These are phyloP conservation scores for Macrocentrus cingulum DNA, from an alignment of 1,140 invertebrate genomes.

Conservation along the genomic window DNA sequence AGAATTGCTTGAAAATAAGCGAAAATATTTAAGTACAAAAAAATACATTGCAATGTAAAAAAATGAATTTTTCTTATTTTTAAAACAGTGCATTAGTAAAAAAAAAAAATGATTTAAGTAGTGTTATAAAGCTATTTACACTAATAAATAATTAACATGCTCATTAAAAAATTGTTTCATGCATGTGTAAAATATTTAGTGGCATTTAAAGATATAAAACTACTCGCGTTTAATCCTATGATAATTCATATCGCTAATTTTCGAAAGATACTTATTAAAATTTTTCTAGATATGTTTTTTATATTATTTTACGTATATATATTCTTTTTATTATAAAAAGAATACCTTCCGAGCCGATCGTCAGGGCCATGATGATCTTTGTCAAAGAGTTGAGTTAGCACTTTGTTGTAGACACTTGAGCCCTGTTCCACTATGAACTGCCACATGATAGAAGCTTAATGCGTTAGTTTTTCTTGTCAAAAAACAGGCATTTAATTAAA, in stretches of 20 bases:
- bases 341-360: constrained; percentile 81
- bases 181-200: too few relatives aligned
- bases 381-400: constrained; percentile 67
- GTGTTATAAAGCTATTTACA: too few relatives aligned
- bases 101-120: too few relatives aligned
- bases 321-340: constrained; percentile 27
- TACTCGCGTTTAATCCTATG: neutral
- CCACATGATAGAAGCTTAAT: constrained; percentile 48
- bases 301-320: neutral
- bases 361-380: constrained; percentile 78
- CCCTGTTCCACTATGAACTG: constrained; percentile 58
- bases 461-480: constrained; percentile 36
- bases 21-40: too few relatives aligned
- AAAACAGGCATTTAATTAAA: constrained; percentile 12
- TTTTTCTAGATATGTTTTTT: neutral
- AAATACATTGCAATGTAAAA: too few relatives aligned
- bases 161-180: too few relatives aligned
- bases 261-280: neutral
- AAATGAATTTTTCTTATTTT: too few relatives aligned
- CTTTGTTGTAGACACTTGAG: constrained; percentile 45
- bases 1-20: too few relatives aligned
- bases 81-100: too few relatives aligned
- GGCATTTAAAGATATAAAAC: too few relatives aligned
- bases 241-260: neutral
- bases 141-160: too few relatives aligned